Base-by-base conservation (phyloP, 1,140 invertebrate species). In the Nomia melanderi region DNA sequence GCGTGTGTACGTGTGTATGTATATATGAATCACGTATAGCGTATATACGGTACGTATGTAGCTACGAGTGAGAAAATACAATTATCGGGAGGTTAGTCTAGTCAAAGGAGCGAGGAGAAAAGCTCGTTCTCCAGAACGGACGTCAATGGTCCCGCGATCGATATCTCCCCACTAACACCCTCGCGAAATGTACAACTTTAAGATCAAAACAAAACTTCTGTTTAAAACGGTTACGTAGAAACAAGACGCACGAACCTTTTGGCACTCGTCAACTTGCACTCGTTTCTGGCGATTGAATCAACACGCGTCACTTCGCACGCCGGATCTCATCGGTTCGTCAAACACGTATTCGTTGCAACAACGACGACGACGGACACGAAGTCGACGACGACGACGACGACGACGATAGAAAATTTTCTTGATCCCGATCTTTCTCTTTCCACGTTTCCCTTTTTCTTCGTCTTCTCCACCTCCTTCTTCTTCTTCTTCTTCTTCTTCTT, bases 71-170 rank as follows among this genome's bases (percentile, higher is more conserved):
- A 72, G 72, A 76, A 69, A 76, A 76, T 76, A 76, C 47, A 59
- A 76, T 76, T 76, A 76, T 69, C 54, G 41, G 64, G 71, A 74
- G 71, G 64, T 69, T 67, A 76, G 65, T 23, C 41, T 76, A 69
- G 73, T 76, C 64, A 71, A 62, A 71, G 36, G 75, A 62, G 25
- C 54, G 57, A 77, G 66, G 66, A 77, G 67, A 71, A 54, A 63
- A 77, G 67, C 75, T 77, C 69, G 81, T 83, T 83, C 81, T 83
- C 79, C 81, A 78, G 81, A 83, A 83, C 81, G 77, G 64, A 82
- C 81, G 81, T 83, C 81, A 83, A 83, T 83, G 81, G 81, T 83
- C 79, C 81, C 81, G 80, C 80, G 76, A 83, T 83, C 81, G 81
- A 83, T 83, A 83, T 83, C 80, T 82, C 80, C 79, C 76, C 70